Conservation (phyloP, 2,888 invertebrate genomes). For the Enchytraeus crypticus region DNA sequence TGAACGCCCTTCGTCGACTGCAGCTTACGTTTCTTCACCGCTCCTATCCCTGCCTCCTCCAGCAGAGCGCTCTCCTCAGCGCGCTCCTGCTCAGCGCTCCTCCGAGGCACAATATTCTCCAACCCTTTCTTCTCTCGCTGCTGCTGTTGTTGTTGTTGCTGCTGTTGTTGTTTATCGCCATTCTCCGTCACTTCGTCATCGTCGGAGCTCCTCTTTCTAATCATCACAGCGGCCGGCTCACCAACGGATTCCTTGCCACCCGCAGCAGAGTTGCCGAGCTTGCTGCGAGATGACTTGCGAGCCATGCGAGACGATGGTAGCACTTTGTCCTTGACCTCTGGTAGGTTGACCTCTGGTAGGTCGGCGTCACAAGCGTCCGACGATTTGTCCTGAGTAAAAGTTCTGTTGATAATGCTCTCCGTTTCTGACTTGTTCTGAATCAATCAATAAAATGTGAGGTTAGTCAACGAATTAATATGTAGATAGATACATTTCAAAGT, state of each 20-base stretch:
- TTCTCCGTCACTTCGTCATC: background rate
- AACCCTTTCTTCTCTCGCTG: background rate
- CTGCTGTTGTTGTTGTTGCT: too few relatives aligned
- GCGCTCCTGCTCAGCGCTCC: background rate
- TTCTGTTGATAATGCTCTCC: slow-evolving; percentile 1
- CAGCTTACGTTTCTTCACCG: slow-evolving; percentile 4
- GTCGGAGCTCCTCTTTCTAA: background rate
- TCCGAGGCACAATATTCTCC: background rate
- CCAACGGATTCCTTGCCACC: too few relatives aligned
- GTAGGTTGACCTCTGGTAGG: background rate
- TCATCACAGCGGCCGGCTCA: background rate
- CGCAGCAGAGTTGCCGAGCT: too few relatives aligned
- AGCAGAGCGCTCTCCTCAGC: background rate
- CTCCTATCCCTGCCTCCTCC: background rate
- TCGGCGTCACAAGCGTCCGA: background rate
- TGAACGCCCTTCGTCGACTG: background rate
- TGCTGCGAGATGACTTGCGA: too few relatives aligned
- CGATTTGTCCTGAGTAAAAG: background rate
- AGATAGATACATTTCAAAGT: too few relatives aligned
- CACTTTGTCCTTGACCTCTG: background rate
- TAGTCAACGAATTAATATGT: background rate
- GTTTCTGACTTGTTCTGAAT: background rate
- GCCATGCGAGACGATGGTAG: too few relatives aligned
- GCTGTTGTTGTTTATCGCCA: too few relatives aligned
- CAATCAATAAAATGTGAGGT: background rate